Percentiles rank a stretch among this genome's conserved stretches.
Conservation (phyloP, 1,140 invertebrate species). For the Pseudomyrmex gracilis region DNA sequence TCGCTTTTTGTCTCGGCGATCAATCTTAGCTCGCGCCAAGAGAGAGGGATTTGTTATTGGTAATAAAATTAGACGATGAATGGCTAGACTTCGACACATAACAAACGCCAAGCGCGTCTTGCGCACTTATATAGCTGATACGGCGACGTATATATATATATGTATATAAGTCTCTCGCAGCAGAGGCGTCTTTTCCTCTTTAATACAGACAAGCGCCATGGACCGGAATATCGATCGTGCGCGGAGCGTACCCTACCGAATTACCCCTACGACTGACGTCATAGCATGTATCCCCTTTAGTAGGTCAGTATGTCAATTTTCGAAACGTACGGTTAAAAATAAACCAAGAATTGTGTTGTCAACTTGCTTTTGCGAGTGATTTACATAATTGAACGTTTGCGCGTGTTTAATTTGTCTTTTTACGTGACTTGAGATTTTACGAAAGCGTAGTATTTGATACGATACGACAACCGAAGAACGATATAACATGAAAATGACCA, state of each 20-base stretch:
- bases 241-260: conserved; percentile 75
- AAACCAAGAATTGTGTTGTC: too few species aligned
- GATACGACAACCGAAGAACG: neutral
- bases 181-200: conserved; percentile 76
- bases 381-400: neutral
- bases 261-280: conserved; percentile 81
- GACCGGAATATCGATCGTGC: conserved; percentile 80
- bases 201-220: conserved; percentile 73
- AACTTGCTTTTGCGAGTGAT: neutral
- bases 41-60: conserved; percentile 10
- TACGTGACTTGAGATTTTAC: neutral
- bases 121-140: neutral
- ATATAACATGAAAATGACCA: neutral
- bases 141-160: too few species aligned
- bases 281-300: conserved; percentile 77
- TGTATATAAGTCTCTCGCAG: neutral
- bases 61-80: conserved; percentile 49
- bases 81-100: conserved; percentile 6
- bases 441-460: neutral
- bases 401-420: neutral
- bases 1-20: conserved; percentile 7
- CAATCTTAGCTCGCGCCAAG: conserved; percentile 32
- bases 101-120: neutral
- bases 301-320: conserved; percentile 82
- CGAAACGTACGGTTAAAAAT: conserved; percentile 20